Evolutionary conservation across 2,797 vertebrate species (phyloP).

Genomic region (Coregonus ussuriensis): DNA sequence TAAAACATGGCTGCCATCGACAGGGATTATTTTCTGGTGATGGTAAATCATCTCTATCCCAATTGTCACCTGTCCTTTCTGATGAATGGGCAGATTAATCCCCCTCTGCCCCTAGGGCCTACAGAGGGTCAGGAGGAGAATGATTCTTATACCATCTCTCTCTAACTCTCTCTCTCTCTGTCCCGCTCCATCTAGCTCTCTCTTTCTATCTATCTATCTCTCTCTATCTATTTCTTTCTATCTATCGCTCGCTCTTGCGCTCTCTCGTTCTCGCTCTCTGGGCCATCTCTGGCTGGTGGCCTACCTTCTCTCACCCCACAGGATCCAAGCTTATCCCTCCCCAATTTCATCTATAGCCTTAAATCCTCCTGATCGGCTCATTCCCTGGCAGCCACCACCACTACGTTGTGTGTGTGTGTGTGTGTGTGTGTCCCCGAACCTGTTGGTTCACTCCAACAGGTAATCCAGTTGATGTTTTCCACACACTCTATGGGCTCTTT

Average conservation of each 20-base stretch:
- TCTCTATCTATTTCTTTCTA: too few relatives aligned
- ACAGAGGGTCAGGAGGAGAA: neutral
- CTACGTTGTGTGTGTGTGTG: neutral
- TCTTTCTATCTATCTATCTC: too few relatives aligned
- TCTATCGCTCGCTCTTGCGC: too few relatives aligned
- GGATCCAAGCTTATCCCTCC: conserved; percentile 8
- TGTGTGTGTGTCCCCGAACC: too few relatives aligned
- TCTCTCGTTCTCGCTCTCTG: too few relatives aligned
- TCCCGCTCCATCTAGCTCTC: too few relatives aligned
- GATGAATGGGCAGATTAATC: neutral
- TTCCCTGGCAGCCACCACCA: conserved; percentile 1
- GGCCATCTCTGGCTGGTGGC: too few relatives aligned
- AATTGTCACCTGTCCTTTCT: neutral
- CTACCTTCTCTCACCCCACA: neutral
- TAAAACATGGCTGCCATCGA: neutral
- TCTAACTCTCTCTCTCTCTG: too few relatives aligned
- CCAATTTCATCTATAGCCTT: conserved; percentile 12
- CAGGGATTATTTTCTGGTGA: neutral
- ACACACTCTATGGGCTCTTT: neutral
- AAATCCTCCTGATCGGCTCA: conserved; percentile 13
- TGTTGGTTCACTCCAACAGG: neutral
- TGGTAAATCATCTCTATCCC: neutral
- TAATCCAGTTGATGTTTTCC: neutral
- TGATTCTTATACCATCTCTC: neutral
- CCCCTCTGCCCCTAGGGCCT: neutral